Base-by-base conservation (phyloP, 2,888 invertebrate species). In the Eupelmus urozonus region DNA sequence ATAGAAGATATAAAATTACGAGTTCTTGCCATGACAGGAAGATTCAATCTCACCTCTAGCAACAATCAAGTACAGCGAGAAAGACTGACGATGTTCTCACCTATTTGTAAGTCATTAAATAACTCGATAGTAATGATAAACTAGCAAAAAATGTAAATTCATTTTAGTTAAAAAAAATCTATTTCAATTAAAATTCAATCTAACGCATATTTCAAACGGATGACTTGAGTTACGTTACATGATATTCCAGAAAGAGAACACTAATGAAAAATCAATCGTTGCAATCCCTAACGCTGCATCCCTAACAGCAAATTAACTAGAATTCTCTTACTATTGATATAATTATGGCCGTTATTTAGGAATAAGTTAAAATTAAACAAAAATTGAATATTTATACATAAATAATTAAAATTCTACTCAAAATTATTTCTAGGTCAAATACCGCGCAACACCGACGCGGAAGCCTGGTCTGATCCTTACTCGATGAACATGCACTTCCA, bases 401-500 rank as follows among this genome's bases (percentile, higher is more conserved):
- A 13, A 45, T 45, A 53, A 53, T 20, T 45, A 16, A 20, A 53
- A 42, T 60, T 29, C n/a, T n/a, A n/a, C n/a, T n/a, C n/a, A n/a
- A n/a, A 23, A 18, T 72, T 65, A 13, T 45, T 60, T 80, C 75
- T 16, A 93, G 93, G 93, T 87, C 91, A 91, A 81, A 82, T 91
- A 20, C 93, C 93, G 0, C 86, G 90, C 74, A 91, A 92, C 82
- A 91, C 92, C 4, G 92, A 92, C 76, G 88, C 90, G 74, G 93
- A 92, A 45, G 85, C 90, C 1, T 92, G 92, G 92, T 88, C 89
- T 51, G 90, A 92, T 76, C 90, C 91, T 20, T 90, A 90, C 75
- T 88, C 90, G 1, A 92, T 93, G 91, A 92, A 92, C 84, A 88
- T 93, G 82, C 90, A 90, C 82, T 93, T 93, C 85, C 91, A 92